Evolutionary conservation across 2,797 vertebrate genomes (phyloP).

Genomic region (Nannoperca obscura): DNA sequence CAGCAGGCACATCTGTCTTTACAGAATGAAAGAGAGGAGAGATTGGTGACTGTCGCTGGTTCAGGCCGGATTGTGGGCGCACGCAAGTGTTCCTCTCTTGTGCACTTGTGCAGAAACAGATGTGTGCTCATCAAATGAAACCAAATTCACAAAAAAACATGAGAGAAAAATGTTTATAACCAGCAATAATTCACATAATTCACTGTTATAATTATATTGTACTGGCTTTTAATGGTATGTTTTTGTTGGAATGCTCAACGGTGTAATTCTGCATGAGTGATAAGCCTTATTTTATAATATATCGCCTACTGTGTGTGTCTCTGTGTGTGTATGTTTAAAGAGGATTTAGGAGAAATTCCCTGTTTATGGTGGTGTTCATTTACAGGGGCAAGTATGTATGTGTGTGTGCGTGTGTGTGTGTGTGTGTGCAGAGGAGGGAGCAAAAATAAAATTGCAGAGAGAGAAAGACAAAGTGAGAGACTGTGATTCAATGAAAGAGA

Average conservation of each 20-base stretch:
- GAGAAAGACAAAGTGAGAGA: conserved; percentile 62
- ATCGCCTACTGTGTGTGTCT: conserved; percentile 47
- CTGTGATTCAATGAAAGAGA: conserved; percentile 63
- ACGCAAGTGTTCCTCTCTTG: conserved; percentile 52
- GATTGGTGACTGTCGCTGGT: conserved; percentile 50
- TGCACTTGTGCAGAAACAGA: conserved; percentile 70
- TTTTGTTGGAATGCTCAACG: conserved; percentile 59
- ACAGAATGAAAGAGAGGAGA: conserved; percentile 46
- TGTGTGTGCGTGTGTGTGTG: conserved; percentile 21
- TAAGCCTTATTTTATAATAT: conserved; percentile 57
- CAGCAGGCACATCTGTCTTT: conserved; percentile 73
- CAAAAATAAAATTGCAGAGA: conserved; percentile 49
- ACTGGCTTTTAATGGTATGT: conserved; percentile 44
- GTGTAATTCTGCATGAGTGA: conserved; percentile 61
- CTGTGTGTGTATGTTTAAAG: conserved; percentile 52
- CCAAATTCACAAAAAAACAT: conserved; percentile 44
- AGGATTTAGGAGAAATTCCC: conserved; percentile 69
- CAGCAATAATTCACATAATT: conserved; percentile 50
- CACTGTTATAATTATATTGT: conserved; percentile 52
- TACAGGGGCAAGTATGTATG: conserved; percentile 49
- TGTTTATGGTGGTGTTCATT: conserved; percentile 69
- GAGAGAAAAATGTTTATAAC: conserved; percentile 32
- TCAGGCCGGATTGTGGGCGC: conserved; percentile 52
- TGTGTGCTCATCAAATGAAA: conserved; percentile 57
- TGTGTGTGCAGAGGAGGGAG: conserved; percentile 40